Base-by-base conservation (phyloP, 92 coral and sea anemone genomes). In the Scolanthus callimorphus region DNA sequence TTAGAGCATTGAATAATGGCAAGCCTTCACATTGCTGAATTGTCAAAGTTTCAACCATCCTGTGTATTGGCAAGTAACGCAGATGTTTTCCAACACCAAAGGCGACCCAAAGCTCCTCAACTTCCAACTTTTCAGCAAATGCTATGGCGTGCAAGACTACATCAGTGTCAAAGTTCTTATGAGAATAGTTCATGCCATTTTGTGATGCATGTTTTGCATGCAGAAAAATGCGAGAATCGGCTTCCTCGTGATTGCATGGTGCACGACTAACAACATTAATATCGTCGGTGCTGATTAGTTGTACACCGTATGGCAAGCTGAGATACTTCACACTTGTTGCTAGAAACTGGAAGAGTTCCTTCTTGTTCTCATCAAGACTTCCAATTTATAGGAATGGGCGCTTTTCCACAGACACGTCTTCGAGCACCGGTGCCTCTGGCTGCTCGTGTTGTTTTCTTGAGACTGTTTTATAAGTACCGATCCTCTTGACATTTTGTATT, bases 121-220 rank as follows among this genome's bases (percentile, higher is more conserved):
- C 41, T 21, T 43, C 25, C 11, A 76, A 29, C 31, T 41, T 53
- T n/a, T 38, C 39, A 12, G n/a, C 27, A 23, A 37, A n/a, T 1
- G 70, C 63, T 2, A 67, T 17, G 12, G 72, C 73, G 6, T 67
- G 65, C 12, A 67, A 51, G 29, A 78, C 78, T 54, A 84, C 91
- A 46, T 70, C 81, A 4, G 81, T 72, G 24, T 84, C 85, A 17
- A 55, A 73, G 0, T 77, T 77, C 22, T 63, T 39, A 12, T 45
- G 25, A 47, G 73, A 38, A 38, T 49, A 57, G 13, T 49, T 43
- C 44, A 55, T 20, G 17, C 79, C 73, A 11, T 27, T 12, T 30
- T 17, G 21, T 48, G 70, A 15, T 25, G 82, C 83, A 69, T 81
- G 73, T 26, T 29, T 59, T 1, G 37, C 86, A 60, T 85, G 86